Base-by-base conservation (phyloP, 2,113 vertebrate genomes). In the Vidua macroura region DNA sequence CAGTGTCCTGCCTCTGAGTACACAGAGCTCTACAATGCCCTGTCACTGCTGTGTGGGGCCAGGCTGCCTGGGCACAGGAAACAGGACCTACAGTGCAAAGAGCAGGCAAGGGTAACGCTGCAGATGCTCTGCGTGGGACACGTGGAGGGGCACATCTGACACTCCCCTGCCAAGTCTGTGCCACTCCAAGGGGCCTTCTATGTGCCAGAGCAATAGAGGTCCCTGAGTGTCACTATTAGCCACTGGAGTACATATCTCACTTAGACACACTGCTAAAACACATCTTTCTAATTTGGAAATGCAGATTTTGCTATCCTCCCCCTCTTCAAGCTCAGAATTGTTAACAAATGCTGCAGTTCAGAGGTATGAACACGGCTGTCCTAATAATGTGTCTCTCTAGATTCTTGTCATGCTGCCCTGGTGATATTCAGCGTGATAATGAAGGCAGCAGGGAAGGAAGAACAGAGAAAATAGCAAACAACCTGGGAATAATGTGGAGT, bases 321-420 rank as follows among this genome's bases (percentile, higher is more conserved):
- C 21, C 70, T 63, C 72, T 62, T 67, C 86, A 66, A 83, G 91
- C 84, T 91, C 79, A 76, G 86, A 88, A 93, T 93, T 86, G 91
- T 84, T 93, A 88, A 95, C 86, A 74, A 80, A 89, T 3, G 72
- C 81, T 80, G 43, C 73, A 58, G 49, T 94, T 88, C 92, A 89
- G 90, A 91, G 93, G 95, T 95, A 95, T 83, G 96, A 95, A 89
- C 83, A 95, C 10, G 86, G 88, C 86, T 87, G 89, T 74, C 93
- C 88, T 94, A 78, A 96, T 97, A 97, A 97, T 96, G 87, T 82
- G 62, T 94, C 91, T 96, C 76, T 95, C 92, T 80, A 88, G 93
- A 97, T 97, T 97, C 97, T 68, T 94, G 89, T 97, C 97, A 97
- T 96, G 95, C 82, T 86, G 80, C 82, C 93, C 75, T 55, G 70